phyloP scores from a whole-genome alignment of 2,888 invertebrate genomes.

The Drosophila mimica region DNA sequence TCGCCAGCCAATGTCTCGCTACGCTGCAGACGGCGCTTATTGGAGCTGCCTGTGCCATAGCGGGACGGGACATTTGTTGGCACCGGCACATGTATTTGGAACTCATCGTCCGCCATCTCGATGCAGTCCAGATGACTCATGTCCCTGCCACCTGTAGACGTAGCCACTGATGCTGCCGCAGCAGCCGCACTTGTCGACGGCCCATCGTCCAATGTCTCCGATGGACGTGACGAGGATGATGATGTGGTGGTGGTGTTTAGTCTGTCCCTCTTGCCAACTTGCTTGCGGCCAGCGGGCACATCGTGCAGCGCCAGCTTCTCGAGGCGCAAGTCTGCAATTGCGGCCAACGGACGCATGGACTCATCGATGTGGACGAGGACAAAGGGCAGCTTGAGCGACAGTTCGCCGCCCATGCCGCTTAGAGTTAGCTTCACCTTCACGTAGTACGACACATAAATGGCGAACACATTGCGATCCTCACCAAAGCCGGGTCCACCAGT shows the following conservation, averaged over 20 bases:
- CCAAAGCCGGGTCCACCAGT: constrained; percentile 22
- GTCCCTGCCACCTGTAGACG: constrained; percentile 17
- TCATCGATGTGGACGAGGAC: constrained; percentile 89
- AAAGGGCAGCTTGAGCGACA: constrained; percentile 92
- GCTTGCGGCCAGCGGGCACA: constrained; percentile 69
- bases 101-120: constrained; percentile 76
- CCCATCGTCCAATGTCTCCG: constrained; percentile 47
- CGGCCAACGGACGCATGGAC: constrained; percentile 54
- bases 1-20: constrained; percentile 82
- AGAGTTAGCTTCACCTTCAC: constrained; percentile 94
- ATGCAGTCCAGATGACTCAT: constrained; percentile 63
- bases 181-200: constrained; percentile 72
- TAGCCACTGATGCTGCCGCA: constrained; percentile 54
- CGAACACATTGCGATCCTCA: constrained; percentile 93
- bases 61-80: constrained; percentile 23
- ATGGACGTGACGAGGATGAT: not conserved
- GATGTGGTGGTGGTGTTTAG: not conserved
- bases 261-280: constrained; percentile 27
- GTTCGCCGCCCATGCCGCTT: constrained; percentile 92
- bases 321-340: constrained; percentile 53
- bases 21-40: constrained; percentile 76
- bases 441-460: constrained; percentile 96
- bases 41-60: constrained; percentile 12
- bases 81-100: constrained; percentile 71
- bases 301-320: constrained; percentile 76